phyloP scores from a whole-genome alignment of 1,140 invertebrate species.

The Lepidotrigona ventralis region DNA sequence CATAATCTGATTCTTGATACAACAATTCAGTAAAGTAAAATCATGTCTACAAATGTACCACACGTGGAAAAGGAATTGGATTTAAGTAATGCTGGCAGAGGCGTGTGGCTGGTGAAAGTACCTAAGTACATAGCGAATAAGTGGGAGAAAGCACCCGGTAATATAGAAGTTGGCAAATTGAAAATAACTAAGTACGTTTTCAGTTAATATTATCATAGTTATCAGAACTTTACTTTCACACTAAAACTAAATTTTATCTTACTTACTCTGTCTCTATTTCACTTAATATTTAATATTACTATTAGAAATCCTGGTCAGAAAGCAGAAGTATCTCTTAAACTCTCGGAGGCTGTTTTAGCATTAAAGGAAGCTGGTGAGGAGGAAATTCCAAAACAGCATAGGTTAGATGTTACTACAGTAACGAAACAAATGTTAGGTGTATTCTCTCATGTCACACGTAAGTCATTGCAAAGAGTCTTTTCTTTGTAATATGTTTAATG shows the following conservation, averaged over 20 bases:
- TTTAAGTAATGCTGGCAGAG: constrained; percentile 91
- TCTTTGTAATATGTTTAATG: constrained; percentile 24
- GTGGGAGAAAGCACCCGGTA: constrained; percentile 91
- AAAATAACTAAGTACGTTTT: constrained; percentile 85
- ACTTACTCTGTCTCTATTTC: no score
- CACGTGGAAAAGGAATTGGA: constrained; percentile 89
- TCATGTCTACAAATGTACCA: constrained; percentile 69
- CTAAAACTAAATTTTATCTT: neutral
- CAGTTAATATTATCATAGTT: neutral
- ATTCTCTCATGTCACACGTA: constrained; percentile 90
- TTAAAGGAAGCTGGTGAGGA: constrained; percentile 86
- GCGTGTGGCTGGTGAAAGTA: constrained; percentile 98
- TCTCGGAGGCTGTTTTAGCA: constrained; percentile 86
- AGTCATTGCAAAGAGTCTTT: constrained; percentile 68
- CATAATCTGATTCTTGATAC: neutral
- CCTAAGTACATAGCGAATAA: constrained; percentile 96
- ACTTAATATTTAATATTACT: no score
- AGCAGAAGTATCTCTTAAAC: constrained; percentile 86
- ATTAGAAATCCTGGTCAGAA: constrained; percentile 82
- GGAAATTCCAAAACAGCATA: constrained; percentile 92
- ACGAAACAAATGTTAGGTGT: constrained; percentile 93
- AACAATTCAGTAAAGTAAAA: neutral
- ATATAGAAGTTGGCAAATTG: constrained; percentile 89
- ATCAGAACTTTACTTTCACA: neutral
- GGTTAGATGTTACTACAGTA: constrained; percentile 93